These are phyloP conservation scores for Buathra laborator DNA, from an alignment of 2,888 invertebrate species.

Conservation along the genomic window DNA sequence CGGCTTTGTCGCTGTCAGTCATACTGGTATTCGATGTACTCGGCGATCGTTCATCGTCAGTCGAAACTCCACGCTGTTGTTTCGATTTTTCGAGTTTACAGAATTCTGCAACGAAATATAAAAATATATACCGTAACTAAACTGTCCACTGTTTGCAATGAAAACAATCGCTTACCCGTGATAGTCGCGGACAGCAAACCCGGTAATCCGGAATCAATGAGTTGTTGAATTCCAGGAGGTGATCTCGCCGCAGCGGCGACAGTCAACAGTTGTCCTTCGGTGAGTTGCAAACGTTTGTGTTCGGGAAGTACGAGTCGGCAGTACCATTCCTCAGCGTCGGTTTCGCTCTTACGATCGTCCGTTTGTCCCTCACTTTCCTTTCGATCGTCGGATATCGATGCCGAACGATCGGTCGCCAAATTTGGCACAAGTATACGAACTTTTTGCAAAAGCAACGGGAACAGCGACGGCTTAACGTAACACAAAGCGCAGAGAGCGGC, in stretches of 20 bases:
- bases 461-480: conserved; percentile 92
- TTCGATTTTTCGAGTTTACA: conserved; percentile 78
- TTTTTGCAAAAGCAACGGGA: conserved; percentile 90
- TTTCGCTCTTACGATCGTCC: conserved; percentile 89
- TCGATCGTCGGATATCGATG: conserved; percentile 88
- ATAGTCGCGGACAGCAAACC: conserved; percentile 89
- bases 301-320: conserved; percentile 87
- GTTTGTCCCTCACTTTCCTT: conserved; percentile 88
- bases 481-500: conserved; percentile 94
- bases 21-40: conserved; percentile 74
- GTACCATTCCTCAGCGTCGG: conserved; percentile 87
- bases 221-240: conserved; percentile 90
- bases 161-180: conserved; percentile 65
- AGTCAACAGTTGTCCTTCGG: conserved; percentile 90
- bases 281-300: conserved; percentile 86
- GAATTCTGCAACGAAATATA: conserved; percentile 75
- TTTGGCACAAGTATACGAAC: conserved; percentile 89
- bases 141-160: not conserved
- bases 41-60: conserved; percentile 70
- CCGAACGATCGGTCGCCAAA: conserved; percentile 85
- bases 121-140: not conserved
- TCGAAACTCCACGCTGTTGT: conserved; percentile 70
- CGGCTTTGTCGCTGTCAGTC: conserved; percentile 86
- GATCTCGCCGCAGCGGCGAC: conserved; percentile 94
- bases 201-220: conserved; percentile 92